Evolutionary conservation across 1,140 invertebrate species (phyloP), one percentile per base, ranked within the genome.

Genomic region (Drosophila novamexicana): DNA sequence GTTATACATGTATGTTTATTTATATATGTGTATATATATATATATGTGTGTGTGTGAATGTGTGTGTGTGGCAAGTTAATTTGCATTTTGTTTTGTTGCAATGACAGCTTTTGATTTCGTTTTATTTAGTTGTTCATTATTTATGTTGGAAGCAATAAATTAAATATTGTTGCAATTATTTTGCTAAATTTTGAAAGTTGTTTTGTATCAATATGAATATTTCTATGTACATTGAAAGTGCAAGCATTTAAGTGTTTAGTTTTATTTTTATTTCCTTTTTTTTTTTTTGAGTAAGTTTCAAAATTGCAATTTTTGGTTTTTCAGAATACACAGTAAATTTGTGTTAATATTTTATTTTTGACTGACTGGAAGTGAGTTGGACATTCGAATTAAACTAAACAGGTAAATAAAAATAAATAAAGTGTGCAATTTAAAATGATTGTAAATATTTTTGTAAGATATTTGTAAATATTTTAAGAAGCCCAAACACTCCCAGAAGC

Each of bases 221-320:
- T 44, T 72, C 22, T 73, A 53, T 73, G 14, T 54, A 73, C 56
- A 73, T 67, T 40, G 22, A 73, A 66, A 57, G 70, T 67, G 62
- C 63, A 67, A 59, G 63, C 63, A 50, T 42, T 64, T 73, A 57
- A 50, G 14, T 66, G 52, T 36, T 58, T 68, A n/a, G 37, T 12
- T 54, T 36, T 36, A 2, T 5, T 29, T 29, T 29, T 29, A 0
- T 34, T 52, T 50, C 16, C 22, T 0, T 29, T 29, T 29, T 5
- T 0, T 34, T 52, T 50, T 5, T 32, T 18, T 47, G 8, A 18
- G 16, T 54, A 40, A 50, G 22, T 66, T 64, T 64, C 18, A 52
- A 72, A 57, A 47, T 22, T 42, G 29, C 64, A 49, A 53, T 44
- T 50, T 74, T 58, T 64, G 39, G 29, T 47, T 64, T 67, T 34